These are phyloP conservation scores for Meleagris gallopavo DNA, from an alignment of 2,113 vertebrate species.

Conservation along the genomic window DNA sequence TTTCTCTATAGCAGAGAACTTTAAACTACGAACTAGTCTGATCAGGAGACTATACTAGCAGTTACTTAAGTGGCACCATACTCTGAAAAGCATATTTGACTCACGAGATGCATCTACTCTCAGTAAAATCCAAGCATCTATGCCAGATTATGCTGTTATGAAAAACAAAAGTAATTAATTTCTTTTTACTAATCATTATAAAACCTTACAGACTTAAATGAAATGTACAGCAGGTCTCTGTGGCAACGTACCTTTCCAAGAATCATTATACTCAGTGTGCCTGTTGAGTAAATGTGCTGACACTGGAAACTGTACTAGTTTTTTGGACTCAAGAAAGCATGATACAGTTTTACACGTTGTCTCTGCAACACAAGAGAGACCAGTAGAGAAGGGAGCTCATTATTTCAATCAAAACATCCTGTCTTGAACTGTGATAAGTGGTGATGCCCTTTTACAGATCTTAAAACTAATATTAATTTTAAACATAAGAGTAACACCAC, in stretches of 20 bases:
- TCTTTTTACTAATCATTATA: not conserved
- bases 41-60: not conserved
- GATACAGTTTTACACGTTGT: not conserved
- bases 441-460: not conserved
- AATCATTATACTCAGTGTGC: not conserved
- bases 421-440: not conserved
- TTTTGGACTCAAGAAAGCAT: not conserved
- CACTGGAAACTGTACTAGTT: accelerated
- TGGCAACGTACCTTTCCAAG: not conserved
- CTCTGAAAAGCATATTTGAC: not conserved
- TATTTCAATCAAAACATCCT: not conserved
- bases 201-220: not conserved
- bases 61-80: accelerated
- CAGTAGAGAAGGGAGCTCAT: not conserved
- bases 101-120: not conserved
- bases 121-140: not conserved
- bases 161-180: not conserved
- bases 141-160: not conserved
- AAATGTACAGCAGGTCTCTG: not conserved
- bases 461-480: not conserved
- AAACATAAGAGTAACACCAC: not conserved
- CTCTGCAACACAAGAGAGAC: not conserved
- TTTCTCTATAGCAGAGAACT: not conserved
- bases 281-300: not conserved
- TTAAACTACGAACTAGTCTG: not conserved